Base-by-base conservation (phyloP, 1,140 invertebrate genomes). In the Drosophila bipectinata region DNA sequence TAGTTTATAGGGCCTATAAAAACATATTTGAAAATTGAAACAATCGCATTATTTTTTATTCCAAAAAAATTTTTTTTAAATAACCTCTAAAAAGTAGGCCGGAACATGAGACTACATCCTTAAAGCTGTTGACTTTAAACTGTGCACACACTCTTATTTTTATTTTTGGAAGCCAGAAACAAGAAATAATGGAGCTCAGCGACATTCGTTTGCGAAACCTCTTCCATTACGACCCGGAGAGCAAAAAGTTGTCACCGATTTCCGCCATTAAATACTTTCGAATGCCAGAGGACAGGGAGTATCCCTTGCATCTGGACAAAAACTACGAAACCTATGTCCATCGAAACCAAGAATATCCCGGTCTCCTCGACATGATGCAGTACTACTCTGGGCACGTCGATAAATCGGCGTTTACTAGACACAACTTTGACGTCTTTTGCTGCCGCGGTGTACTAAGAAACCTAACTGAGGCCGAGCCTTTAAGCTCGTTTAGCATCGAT, bases 161-260 rank as follows among this genome's bases (percentile, higher is more conserved):
- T 3, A 21, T 21, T 21, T 21, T 21, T 21, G 3, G 3, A 21
- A 21, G 21, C 21, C 21, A 21, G 21, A 34, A 34, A 10, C 8
- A 14, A 41, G n/a, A 41, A n/a, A 41, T 4, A 14, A 58, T 58
- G 59, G 15, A 62, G 5, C 10, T 62, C 12, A 14, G 9, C 5
- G 15, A 62, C 12, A 57, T 62, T 15, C 34, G 37, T 24, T 15
- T 62, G 37, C 24, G 37, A 1, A 41, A 15, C 15, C 3, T 62
- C 7, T 1, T 30, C 12, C 24, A 15, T 0, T 62, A 21, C 26
- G 24, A 57, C 28, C 53, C 59, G 10, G n/a, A 30, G 3, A 12
- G 1, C 1, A 10, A 26, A 4, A 14, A 7, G 1, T 21, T 61
- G 2, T 12, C 3, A 14, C 32, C n/a, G n/a, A 24, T 1, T 2